phyloP scores from a whole-genome alignment of 1,140 invertebrate species.

The Nylanderia fulva region DNA sequence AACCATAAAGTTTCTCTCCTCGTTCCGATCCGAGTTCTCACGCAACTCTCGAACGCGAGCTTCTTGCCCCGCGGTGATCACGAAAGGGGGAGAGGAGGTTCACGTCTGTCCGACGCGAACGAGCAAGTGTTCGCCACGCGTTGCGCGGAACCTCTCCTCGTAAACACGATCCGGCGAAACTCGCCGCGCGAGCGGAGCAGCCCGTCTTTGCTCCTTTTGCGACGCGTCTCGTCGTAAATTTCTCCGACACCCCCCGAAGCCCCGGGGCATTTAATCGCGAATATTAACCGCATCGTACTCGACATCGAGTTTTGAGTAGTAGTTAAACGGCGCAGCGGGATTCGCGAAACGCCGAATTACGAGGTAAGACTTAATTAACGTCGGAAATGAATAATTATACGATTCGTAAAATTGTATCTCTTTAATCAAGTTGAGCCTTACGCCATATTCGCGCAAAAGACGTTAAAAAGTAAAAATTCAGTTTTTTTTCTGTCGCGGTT shows the following conservation, averaged over 20 bases:
- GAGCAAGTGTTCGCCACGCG: conserved; percentile 13
- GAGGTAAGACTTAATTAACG: not conserved
- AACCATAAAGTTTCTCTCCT: conserved; percentile 72
- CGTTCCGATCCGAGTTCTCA: conserved; percentile 66
- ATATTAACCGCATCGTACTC: conserved; percentile 34
- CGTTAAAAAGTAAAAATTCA: too few species aligned
- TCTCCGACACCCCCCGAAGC: conserved; percentile 32
- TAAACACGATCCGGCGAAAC: conserved; percentile 40
- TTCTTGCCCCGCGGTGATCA: conserved; percentile 73
- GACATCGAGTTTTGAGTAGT: conserved; percentile 22
- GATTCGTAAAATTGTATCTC: not conserved
- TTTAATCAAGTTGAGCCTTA: not conserved
- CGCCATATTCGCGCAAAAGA: not conserved
- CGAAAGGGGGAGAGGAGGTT: conserved; percentile 66
- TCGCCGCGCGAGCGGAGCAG: conserved; percentile 26
- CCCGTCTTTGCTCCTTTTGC: conserved; percentile 50
- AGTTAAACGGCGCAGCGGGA: not conserved
- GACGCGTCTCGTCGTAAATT: conserved; percentile 50
- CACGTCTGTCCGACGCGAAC: conserved; percentile 55
- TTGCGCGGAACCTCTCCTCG: conserved; percentile 18
- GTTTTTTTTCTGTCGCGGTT: not conserved
- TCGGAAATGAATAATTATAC: not conserved
- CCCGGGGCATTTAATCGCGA: conserved; percentile 42
- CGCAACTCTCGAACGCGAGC: conserved; percentile 73
- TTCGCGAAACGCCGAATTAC: not conserved